phyloP scores from a whole-genome alignment of 1,140 invertebrate species.

The Anastrepha ludens region DNA sequence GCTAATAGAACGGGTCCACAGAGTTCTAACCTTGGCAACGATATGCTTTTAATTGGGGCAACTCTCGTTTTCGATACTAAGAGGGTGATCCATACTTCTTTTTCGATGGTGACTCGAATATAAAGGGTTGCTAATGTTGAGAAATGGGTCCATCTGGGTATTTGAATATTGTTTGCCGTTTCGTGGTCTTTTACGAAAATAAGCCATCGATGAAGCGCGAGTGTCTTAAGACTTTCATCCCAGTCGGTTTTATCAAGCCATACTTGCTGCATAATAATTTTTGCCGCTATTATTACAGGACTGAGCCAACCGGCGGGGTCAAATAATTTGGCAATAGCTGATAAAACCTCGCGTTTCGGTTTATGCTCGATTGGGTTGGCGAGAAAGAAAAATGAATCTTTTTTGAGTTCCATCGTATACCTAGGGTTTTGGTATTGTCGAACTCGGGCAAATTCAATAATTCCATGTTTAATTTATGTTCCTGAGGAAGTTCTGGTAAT shows the following conservation, averaged over 20 bases:
- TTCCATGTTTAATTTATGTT: neutral
- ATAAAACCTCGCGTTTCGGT: no score
- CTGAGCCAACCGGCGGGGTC: no score
- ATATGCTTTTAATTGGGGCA: slow-evolving; percentile 65
- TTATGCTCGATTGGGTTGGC: no score
- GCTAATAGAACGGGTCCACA: slow-evolving; percentile 66
- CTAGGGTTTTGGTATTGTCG: no score
- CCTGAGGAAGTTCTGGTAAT: neutral
- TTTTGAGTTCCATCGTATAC: no score
- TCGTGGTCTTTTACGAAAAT: neutral
- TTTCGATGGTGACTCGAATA: no score
- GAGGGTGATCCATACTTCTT: neutral
- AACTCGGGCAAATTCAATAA: neutral
- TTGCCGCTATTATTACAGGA: no score
- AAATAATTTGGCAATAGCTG: no score
- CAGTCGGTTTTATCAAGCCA: slow-evolving; percentile 29
- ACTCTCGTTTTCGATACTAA: slow-evolving; percentile 56
- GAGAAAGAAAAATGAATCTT: no score
- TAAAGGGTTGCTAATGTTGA: slow-evolving; percentile 60
- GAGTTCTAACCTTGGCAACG: slow-evolving; percentile 68
- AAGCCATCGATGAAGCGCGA: slow-evolving; percentile 57
- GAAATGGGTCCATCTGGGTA: slow-evolving; percentile 60
- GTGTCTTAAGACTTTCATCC: slow-evolving; percentile 56
- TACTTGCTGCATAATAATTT: neutral
- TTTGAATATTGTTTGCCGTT: slow-evolving; percentile 43